Evolutionary conservation across 1,140 invertebrate species (phyloP), one percentile per base, ranked within the genome.

Genomic region (Hestina assimilis): DNA sequence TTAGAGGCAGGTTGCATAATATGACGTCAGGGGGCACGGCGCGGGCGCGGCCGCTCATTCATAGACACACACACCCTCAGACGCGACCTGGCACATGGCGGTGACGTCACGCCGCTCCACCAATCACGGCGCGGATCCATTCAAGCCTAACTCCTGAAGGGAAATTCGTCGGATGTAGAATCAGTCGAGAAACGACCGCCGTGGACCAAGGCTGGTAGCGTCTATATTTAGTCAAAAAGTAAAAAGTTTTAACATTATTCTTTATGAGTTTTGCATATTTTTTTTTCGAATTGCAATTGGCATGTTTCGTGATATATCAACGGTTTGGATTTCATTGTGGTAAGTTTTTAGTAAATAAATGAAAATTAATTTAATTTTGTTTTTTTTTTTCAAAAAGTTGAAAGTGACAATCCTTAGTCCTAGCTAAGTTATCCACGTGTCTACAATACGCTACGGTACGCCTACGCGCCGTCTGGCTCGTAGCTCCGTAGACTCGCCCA

Each of bases 81-180:
- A 59, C 71, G 62, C 28, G 45, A 56, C 62, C 55, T 63, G 46
- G 64, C 63, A 67, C 75, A 79, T 72, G 73, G 75, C 72, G 17
- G 78, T 87, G 84, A 87, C 82, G 84, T 87, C 84, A 87, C 76
- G 14, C 54, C 52, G 53, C 52, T 26, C 63, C 71, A 77, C 84
- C 84, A 87, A 87, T 87, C 65, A 58, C 55, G 57, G 65, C 70
- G 58, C 79, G 62, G 81, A 72, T 73, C 83, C 84, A 87, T 87
- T 87, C 84, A 87, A 84, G 75, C 83, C 77, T 72, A 84, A 82
- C 83, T 87, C 72, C 72, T 84, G 79, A 87, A 86, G 81, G 73
- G 75, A 86, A 83, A 72, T 81, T 85, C 72, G 69, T 75, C 67
- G 72, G 79, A 79, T 83, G 76, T 61, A 72, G 67, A 56, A 72